phyloP scores from a whole-genome alignment of 1,140 invertebrate genomes.

The Meloidogyne exigua region DNA sequence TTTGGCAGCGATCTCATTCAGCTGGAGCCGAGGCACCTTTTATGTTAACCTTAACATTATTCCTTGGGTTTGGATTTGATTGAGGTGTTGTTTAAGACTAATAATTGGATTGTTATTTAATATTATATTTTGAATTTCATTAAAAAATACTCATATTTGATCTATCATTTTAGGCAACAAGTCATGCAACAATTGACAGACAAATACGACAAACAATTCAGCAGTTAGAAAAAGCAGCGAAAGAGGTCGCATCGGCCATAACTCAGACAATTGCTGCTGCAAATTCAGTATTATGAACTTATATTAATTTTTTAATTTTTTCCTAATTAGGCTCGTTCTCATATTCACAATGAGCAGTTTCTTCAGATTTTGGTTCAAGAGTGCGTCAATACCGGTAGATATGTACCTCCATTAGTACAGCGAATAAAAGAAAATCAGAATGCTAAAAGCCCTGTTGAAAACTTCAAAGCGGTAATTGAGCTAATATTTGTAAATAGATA shows the following conservation, averaged over 20 bases:
- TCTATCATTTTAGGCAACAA: constrained; percentile 72
- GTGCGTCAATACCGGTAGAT: constrained; percentile 75
- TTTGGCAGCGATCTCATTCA: not conserved
- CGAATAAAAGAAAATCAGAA: constrained; percentile 69
- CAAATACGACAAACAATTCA: constrained; percentile 77
- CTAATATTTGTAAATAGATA: not conserved
- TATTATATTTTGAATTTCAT: no score
- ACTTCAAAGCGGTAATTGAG: constrained; percentile 44
- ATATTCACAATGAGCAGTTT: constrained; percentile 49
- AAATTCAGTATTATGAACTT: constrained; percentile 26
- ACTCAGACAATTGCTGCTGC: constrained; percentile 78
- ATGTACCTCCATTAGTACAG: constrained; percentile 70
- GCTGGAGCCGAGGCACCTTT: not conserved
- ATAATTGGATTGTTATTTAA: constrained; percentile 17
- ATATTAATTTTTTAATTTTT: not conserved
- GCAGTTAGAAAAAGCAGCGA: constrained; percentile 77
- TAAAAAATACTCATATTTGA: no score
- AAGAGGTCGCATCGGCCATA: constrained; percentile 79
- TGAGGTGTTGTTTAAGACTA: not conserved
- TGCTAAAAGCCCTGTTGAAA: constrained; percentile 70
- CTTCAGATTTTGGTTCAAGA: constrained; percentile 77
- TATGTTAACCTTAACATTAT: not conserved
- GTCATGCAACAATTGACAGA: constrained; percentile 76
- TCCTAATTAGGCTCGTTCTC: constrained; percentile 4
- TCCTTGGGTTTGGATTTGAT: not conserved